Conservation (phyloP, 2,113 vertebrate species). For the Varanus komodoensis region DNA sequence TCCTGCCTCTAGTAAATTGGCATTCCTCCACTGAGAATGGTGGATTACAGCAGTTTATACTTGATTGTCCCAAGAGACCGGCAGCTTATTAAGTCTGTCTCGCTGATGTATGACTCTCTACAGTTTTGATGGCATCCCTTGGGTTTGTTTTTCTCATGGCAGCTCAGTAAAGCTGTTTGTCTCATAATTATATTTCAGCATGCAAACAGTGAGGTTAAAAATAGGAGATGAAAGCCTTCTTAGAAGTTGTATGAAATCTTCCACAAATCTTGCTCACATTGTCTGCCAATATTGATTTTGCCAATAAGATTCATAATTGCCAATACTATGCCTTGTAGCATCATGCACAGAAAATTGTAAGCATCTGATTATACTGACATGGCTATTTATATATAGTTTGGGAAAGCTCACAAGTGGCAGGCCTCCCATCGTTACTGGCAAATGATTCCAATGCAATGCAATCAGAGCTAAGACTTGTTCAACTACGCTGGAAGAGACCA, state of each 20-base stretch:
- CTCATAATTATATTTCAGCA: slow-evolving; percentile 46
- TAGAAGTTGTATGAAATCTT: slow-evolving; percentile 36
- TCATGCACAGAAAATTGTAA: slow-evolving; percentile 42
- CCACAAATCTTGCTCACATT: slow-evolving; percentile 21
- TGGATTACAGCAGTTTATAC: slow-evolving; percentile 23
- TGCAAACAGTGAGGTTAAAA: slow-evolving; percentile 43
- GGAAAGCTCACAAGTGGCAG: background rate
- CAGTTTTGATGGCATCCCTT: slow-evolving; percentile 9
- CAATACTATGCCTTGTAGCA: background rate
- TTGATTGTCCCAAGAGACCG: background rate
- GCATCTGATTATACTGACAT: slow-evolving; percentile 30
- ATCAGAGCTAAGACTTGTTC: background rate
- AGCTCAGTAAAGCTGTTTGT: slow-evolving; percentile 38
- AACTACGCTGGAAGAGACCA: background rate
- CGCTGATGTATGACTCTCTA: slow-evolving; percentile 25
- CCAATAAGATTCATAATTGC: slow-evolving; percentile 47
- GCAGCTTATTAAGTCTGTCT: background rate
- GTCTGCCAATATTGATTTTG: slow-evolving; percentile 49
- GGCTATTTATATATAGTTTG: background rate
- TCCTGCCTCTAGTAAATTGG: slow-evolving; percentile 9
- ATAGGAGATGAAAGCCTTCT: slow-evolving; percentile 24
- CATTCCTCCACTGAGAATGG: background rate
- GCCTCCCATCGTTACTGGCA: background rate
- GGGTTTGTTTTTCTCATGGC: background rate
- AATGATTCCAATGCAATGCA: background rate